phyloP scores from a whole-genome alignment of 2,888 invertebrate genomes.

The Timema podura region DNA sequence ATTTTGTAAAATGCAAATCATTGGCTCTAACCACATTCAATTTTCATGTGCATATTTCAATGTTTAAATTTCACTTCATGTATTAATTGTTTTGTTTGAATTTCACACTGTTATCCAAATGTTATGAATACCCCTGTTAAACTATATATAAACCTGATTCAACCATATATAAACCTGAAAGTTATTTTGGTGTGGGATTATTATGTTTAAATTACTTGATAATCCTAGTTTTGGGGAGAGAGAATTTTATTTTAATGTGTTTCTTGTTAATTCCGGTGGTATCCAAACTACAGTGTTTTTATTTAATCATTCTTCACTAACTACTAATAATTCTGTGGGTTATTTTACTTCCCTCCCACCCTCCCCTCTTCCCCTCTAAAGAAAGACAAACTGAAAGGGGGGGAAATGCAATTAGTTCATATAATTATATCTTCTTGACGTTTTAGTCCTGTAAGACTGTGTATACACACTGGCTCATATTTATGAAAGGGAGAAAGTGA shows the following conservation, averaged over 20 bases:
- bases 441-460: conserved; percentile 31
- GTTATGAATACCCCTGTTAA: too few relatives aligned
- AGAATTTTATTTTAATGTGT: too few relatives aligned
- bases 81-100: too few relatives aligned
- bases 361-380: neutral
- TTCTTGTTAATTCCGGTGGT: neutral
- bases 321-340: conserved; percentile 30
- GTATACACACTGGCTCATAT: conserved; percentile 5
- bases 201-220: too few relatives aligned
- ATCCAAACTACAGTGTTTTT: conserved; percentile 9
- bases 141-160: too few relatives aligned
- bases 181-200: too few relatives aligned
- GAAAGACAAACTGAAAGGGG: conserved; percentile 18
- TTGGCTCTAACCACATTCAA: too few relatives aligned
- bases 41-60: conserved; percentile 16
- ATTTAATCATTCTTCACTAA: conserved; percentile 21
- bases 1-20: too few relatives aligned
- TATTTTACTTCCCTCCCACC: conserved; percentile 10
- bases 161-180: too few relatives aligned
- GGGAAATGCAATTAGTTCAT: conserved; percentile 23
- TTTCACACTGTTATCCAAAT: too few relatives aligned
- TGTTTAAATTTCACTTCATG: neutral
- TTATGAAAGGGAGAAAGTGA: conserved; percentile 7
- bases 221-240: too few relatives aligned
- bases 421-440: conserved; percentile 29